Base-by-base conservation (phyloP, 1,140 invertebrate species). In the Nasonia giraulti region DNA sequence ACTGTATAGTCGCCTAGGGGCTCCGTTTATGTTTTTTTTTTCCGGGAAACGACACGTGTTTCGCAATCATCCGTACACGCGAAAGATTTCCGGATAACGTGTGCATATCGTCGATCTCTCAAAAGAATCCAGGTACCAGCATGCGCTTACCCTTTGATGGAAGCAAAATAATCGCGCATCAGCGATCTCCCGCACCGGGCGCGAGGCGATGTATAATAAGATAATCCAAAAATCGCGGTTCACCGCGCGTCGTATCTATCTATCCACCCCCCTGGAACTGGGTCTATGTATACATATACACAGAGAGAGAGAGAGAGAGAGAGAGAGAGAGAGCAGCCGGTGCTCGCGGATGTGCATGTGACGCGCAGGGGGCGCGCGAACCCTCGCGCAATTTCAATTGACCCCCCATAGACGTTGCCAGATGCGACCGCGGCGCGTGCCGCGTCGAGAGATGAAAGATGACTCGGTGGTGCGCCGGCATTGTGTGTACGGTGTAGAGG, bases 391-490 rank as follows among this genome's bases (percentile, higher is more conserved):
- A 88, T 89, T 89, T 88, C 89, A 90, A 90, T 90, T 88, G 89
- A 90, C 89, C 89, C 89, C 89, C 88, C 81, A 87, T 86, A 80
- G 87, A 86, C 74, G 78, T 87, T 88, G 89, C 89, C 91, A 91
- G 91, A 91, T 92, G 91, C 88, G 89, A 89, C 89, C 88, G 87
- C 87, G 90, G 87, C 91, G 91, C 91, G 91, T 92, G 91, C 91
- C 90, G 88, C 88, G 88, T 88, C 88, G 89, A 89, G 88, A 91
- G 88, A 91, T 91, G 90, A 92, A 91, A 91, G 89, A 91, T 91
- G 91, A 91, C 87, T 89, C 87, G 84, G 86, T 80, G 84, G 82
- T n/a, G 37, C 75, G 62, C 75, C 20, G 55, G 55, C 84, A 90
- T 90, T 90, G 89, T 91, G 83, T 84, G 23, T 50, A 23, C 73